These are phyloP conservation scores for Tursiops truncatus DNA, from an alignment of 2,113 vertebrate species.

Conservation along the genomic window DNA sequence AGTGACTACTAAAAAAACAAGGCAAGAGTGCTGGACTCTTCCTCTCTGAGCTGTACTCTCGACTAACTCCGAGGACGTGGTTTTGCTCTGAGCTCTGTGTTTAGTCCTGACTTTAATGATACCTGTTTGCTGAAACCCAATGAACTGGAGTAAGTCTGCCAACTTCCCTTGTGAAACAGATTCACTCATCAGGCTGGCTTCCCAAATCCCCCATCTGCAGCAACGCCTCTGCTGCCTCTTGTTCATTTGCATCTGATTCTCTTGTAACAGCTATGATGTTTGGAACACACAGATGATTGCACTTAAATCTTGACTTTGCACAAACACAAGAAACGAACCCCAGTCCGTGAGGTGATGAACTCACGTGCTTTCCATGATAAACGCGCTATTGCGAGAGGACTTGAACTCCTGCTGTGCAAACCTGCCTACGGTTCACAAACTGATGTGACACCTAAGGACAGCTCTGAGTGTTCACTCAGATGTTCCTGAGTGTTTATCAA, in stretches of 20 bases:
- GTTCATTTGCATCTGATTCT: neutral
- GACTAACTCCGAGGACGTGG: neutral
- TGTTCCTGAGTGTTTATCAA: too few species aligned
- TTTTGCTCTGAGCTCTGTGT: neutral
- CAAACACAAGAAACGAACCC: fast-evolving
- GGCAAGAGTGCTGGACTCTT: neutral
- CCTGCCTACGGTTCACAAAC: neutral
- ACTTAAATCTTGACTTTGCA: neutral
- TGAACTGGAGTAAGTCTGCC: neutral
- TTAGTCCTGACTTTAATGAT: neutral
- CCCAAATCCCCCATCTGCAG: neutral
- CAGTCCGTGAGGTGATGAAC: fast-evolving
- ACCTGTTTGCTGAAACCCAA: neutral
- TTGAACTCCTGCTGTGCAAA: fast-evolving
- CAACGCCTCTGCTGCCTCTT: neutral
- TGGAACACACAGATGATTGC: neutral
- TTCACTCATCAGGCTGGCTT: neutral
- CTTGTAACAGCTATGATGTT: neutral
- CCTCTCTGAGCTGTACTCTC: too few species aligned
- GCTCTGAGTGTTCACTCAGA: neutral
- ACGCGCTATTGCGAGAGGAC: fast-evolving
- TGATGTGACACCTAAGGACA: fast-evolving
- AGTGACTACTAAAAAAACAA: neutral
- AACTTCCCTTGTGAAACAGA: neutral
- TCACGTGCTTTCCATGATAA: fast-evolving